These are phyloP conservation scores for Eurypyga helias DNA, from an alignment of 2,113 vertebrate genomes.

Conservation along the genomic window DNA sequence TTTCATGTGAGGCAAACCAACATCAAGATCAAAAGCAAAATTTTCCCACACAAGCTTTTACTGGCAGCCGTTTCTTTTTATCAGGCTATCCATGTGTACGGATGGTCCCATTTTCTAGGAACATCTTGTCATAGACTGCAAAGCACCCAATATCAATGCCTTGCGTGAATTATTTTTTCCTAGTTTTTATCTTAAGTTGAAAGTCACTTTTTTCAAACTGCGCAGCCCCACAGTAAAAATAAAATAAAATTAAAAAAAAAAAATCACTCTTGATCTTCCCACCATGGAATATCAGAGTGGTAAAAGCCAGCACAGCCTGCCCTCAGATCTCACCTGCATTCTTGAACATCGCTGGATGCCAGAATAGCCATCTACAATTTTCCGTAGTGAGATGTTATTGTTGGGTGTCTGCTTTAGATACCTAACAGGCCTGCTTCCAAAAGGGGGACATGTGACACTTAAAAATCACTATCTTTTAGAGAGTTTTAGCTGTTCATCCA, in stretches of 20 bases:
- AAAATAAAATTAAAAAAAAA: neutral
- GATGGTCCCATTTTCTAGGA: neutral
- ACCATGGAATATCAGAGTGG: neutral
- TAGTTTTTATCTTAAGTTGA: neutral
- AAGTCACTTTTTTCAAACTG: neutral
- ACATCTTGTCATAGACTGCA: neutral
- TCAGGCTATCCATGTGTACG: neutral
- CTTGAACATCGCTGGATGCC: neutral
- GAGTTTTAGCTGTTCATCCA: neutral
- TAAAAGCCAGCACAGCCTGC: neutral
- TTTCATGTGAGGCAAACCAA: neutral
- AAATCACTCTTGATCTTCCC: neutral
- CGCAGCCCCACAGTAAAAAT: neutral
- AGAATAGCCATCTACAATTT: neutral
- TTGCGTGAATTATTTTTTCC: neutral
- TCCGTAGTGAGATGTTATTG: neutral
- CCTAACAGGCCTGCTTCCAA: neutral
- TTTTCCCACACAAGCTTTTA: neutral
- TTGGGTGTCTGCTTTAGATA: neutral
- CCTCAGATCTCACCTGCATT: neutral
- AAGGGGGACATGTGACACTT: neutral
- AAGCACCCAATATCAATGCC: neutral
- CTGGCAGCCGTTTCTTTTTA: neutral
- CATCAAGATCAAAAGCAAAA: neutral
- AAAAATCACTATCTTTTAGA: neutral